Percentiles rank a stretch among this genome's conserved stretches.
phyloP scores from a whole-genome alignment of 1,140 invertebrate genomes.

The Tetramorium simillimum region DNA sequence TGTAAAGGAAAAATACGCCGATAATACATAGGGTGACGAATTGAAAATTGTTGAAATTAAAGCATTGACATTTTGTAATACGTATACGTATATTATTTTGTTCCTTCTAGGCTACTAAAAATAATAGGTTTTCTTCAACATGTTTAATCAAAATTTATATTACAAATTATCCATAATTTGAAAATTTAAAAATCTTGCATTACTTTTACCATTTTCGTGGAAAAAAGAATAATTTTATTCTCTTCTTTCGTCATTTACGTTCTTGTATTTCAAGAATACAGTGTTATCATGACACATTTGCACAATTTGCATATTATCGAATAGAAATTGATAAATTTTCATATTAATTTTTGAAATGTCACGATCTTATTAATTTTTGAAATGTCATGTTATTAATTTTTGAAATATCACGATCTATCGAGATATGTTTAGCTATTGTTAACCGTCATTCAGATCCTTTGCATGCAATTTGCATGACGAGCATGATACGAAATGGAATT shows the following conservation, averaged over 20 bases:
- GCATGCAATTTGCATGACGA: conserved; percentile 25
- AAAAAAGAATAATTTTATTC: too few species aligned
- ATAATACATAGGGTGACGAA: too few species aligned
- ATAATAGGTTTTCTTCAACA: too few species aligned
- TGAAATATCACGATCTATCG: conserved; percentile 3
- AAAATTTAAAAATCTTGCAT: too few species aligned
- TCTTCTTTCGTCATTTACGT: not conserved
- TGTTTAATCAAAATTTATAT: too few species aligned
- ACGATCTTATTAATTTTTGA: not conserved
- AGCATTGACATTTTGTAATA: too few species aligned
- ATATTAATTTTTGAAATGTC: conserved; percentile 7
- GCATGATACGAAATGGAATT: not conserved
- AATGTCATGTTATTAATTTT: not conserved
- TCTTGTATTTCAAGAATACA: not conserved
- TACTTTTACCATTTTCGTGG: too few species aligned
- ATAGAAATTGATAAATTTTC: conserved; percentile 11
- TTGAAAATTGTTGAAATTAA: too few species aligned
- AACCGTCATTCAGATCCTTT: not conserved
- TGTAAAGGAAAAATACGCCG: not conserved
- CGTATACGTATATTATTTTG: too few species aligned
- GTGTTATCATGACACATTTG: not conserved
- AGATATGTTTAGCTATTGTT: not conserved
- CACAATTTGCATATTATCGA: not conserved
- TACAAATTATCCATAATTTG: too few species aligned
- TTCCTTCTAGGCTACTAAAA: too few species aligned